Evolutionary conservation across 2,888 invertebrate species (phyloP).

Genomic region (Eulithis testata): DNA sequence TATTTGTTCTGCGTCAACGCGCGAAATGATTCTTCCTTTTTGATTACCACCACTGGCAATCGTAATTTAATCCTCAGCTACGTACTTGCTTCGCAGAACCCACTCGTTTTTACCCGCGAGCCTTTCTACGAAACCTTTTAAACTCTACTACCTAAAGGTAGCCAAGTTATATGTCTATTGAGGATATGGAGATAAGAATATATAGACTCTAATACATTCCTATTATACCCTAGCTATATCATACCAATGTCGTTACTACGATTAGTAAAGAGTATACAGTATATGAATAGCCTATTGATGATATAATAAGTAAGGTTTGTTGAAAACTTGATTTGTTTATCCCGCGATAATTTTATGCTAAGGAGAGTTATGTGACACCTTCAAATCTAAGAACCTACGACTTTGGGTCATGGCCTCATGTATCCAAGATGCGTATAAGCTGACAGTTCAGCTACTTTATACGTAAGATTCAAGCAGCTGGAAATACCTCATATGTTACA

Average conservation of each 20-base stretch:
- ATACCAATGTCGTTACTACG: too few species aligned
- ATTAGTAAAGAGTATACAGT: too few species aligned
- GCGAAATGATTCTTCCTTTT: conserved; percentile 7
- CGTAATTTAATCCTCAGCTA: conserved; percentile 26
- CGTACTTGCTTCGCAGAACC: conserved; percentile 28
- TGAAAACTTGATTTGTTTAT: conserved; percentile 13
- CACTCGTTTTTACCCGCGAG: conserved; percentile 27
- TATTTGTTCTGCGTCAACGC: background rate
- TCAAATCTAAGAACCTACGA: conserved; percentile 27
- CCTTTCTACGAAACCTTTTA: conserved; percentile 36
- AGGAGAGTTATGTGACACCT: conserved; percentile 23
- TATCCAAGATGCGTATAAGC: conserved; percentile 31
- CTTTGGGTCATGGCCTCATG: conserved; percentile 24
- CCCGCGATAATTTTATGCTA: conserved; percentile 13
- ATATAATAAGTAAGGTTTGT: background rate
- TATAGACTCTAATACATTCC: too few species aligned
- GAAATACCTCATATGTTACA: conserved; percentile 27
- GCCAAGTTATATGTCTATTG: conserved; percentile 23
- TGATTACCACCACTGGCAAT: conserved; percentile 25
- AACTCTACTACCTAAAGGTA: conserved; percentile 37
- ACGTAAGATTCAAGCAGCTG: conserved; percentile 24
- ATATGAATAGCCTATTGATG: background rate
- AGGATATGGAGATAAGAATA: background rate
- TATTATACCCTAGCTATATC: background rate
- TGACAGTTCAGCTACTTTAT: conserved; percentile 33